These are phyloP conservation scores for Alviniconcha strummeri DNA, from an alignment of 2,888 invertebrate genomes.

Conservation along the genomic window DNA sequence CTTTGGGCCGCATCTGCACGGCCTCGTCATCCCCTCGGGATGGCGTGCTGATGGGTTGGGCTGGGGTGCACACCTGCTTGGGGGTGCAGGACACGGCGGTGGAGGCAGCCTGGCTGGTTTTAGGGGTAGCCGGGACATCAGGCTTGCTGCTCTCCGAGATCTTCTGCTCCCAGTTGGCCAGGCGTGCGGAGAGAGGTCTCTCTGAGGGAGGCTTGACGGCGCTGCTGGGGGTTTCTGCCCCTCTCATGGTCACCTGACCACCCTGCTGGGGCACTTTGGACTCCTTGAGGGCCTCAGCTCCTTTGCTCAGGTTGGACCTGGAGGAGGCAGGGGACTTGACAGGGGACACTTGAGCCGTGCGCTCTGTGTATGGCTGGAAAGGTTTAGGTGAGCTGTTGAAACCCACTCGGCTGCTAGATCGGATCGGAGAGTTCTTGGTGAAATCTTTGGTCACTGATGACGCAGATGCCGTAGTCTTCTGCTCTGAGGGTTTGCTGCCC, in stretches of 20 bases:
- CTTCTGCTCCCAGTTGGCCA: conserved; percentile 63
- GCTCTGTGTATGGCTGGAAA: conserved; percentile 30
- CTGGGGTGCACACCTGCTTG: conserved; percentile 39
- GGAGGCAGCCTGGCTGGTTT: conserved; percentile 10
- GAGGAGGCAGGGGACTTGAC: conserved; percentile 33
- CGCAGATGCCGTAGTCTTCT: conserved; percentile 19
- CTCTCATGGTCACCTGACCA: conserved; percentile 51
- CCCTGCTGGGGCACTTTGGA: conserved; percentile 35
- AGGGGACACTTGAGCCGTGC: conserved; percentile 10
- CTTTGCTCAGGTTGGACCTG: background rate
- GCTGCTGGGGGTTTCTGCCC: conserved; percentile 45
- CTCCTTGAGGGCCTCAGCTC: background rate
- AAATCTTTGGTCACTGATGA: conserved; percentile 35
- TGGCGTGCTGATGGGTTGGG: conserved; percentile 1
- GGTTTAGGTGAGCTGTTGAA: conserved; percentile 43
- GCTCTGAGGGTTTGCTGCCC: conserved; percentile 8
- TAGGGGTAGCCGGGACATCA: conserved; percentile 27
- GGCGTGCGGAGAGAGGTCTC: conserved; percentile 60
- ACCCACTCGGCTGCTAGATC: conserved; percentile 36
- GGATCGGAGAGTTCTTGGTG: background rate
- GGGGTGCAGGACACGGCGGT: conserved; percentile 22
- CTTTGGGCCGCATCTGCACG: conserved; percentile 29
- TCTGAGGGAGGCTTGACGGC: conserved; percentile 51
- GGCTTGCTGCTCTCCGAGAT: conserved; percentile 44
- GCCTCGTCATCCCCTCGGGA: background rate